Conservation (phyloP, 2,797 vertebrate species). For the Hypotaenidia okinawae region DNA sequence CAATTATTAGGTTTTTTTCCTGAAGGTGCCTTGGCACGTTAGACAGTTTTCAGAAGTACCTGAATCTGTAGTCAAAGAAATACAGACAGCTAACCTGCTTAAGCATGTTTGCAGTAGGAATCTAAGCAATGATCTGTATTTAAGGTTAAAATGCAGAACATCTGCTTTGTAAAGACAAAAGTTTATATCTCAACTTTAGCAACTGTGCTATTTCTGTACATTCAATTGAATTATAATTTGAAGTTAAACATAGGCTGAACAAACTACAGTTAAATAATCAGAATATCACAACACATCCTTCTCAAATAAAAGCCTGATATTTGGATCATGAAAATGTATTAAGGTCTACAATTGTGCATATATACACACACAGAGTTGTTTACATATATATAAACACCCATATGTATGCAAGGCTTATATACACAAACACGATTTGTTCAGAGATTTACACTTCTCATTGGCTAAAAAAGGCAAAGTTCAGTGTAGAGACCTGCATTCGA, state of each 20-base stretch:
- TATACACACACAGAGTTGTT: not conserved
- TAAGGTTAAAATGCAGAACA: slow-evolving; percentile 1
- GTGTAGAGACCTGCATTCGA: not conserved
- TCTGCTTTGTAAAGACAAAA: not conserved
- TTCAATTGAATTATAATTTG: not conserved
- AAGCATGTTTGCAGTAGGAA: not conserved
- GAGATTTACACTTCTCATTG: not conserved
- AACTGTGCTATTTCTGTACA: not conserved
- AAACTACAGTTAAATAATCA: not conserved
- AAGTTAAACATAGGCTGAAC: not conserved
- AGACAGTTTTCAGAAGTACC: not conserved
- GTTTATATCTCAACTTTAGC: not conserved
- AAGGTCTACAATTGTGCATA: not conserved
- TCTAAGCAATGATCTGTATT: slow-evolving; percentile 5
- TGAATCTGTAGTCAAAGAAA: slow-evolving; percentile 3
- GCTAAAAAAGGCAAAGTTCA: not conserved
- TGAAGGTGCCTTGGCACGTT: not conserved
- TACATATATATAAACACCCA: not conserved
- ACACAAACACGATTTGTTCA: not conserved
- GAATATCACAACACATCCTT: not conserved
- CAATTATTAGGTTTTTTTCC: not conserved
- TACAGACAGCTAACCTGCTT: slow-evolving; percentile 19
- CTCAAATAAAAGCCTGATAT: not conserved
- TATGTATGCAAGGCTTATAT: fast-evolving
- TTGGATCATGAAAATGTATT: not conserved